Conservation (phyloP, 2,888 invertebrate species). For the Chalcosyrphus nemorum region DNA sequence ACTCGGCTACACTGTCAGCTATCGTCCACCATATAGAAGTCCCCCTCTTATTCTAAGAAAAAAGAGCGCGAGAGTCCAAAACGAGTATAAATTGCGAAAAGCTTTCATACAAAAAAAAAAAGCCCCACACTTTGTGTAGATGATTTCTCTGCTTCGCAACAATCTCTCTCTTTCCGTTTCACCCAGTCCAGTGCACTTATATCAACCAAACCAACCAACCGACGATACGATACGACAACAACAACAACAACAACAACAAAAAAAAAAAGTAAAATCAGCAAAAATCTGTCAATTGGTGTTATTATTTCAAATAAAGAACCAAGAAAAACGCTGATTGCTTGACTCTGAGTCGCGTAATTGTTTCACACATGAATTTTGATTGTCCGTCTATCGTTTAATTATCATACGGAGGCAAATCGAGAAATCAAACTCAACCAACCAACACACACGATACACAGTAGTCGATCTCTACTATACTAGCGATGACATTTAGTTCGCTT, state of each 20-base stretch:
- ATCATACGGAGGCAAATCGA: slow-evolving; percentile 25
- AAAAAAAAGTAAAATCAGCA: slow-evolving; percentile 41
- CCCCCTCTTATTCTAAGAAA: neutral
- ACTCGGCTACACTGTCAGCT: neutral
- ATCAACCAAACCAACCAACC: slow-evolving; percentile 32
- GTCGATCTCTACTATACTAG: slow-evolving; percentile 18
- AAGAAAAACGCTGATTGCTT: slow-evolving; percentile 14
- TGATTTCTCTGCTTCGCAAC: slow-evolving; percentile 9
- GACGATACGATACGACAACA: neutral
- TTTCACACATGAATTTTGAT: slow-evolving; percentile 53
- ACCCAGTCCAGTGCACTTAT: slow-evolving; percentile 33
- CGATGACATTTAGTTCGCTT: slow-evolving; percentile 51
- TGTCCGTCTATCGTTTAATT: slow-evolving; percentile 56
- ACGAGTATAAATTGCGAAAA: neutral
- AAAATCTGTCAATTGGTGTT: slow-evolving; percentile 56
- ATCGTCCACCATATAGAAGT: neutral
- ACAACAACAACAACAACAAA: slow-evolving; percentile 19
- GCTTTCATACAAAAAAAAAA: neutral
- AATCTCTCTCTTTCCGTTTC: slow-evolving; percentile 20
- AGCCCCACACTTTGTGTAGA: slow-evolving; percentile 12
- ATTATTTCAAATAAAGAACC: slow-evolving; percentile 26
- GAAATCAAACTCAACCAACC: slow-evolving; percentile 34
- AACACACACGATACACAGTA: slow-evolving; percentile 7
- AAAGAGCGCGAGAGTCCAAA: neutral
- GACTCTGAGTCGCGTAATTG: slow-evolving; percentile 14